phyloP scores from a whole-genome alignment of 2,113 vertebrate species.

The Haliaeetus leucogaster region DNA sequence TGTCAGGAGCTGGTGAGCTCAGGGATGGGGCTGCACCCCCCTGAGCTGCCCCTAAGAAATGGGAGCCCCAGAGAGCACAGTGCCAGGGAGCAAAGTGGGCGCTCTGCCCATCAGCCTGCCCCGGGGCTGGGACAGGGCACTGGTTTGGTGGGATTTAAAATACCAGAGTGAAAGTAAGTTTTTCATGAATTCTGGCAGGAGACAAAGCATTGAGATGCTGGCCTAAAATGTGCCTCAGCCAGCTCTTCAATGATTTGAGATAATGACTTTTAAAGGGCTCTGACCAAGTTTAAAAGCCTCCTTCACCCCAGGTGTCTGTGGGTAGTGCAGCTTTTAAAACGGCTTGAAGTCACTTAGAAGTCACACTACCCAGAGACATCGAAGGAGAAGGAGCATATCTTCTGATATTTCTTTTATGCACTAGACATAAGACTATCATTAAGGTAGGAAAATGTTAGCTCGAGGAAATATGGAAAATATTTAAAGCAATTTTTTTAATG shows the following conservation, averaged over 20 bases:
- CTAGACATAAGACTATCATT: neutral
- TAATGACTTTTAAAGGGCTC: neutral
- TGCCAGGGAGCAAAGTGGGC: fast-evolving
- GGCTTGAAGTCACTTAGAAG: neutral
- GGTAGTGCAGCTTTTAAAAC: neutral
- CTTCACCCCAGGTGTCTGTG: neutral
- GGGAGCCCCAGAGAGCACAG: neutral
- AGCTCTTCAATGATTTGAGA: neutral
- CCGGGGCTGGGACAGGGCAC: neutral
- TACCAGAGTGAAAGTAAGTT: neutral
- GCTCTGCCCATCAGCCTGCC: neutral
- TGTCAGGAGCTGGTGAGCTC: neutral
- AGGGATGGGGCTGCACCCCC: neutral
- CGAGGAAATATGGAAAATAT: neutral
- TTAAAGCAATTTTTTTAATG: neutral
- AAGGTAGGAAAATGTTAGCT: neutral
- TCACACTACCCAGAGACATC: neutral
- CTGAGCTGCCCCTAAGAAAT: neutral
- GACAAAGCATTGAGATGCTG: neutral
- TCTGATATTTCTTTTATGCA: neutral
- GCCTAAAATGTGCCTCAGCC: neutral
- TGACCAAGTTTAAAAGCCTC: neutral
- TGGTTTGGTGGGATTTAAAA: neutral
- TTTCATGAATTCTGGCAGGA: neutral
- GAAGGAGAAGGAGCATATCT: neutral